Conservation (phyloP, 2,888 invertebrate species). For the Buathra laborator region DNA sequence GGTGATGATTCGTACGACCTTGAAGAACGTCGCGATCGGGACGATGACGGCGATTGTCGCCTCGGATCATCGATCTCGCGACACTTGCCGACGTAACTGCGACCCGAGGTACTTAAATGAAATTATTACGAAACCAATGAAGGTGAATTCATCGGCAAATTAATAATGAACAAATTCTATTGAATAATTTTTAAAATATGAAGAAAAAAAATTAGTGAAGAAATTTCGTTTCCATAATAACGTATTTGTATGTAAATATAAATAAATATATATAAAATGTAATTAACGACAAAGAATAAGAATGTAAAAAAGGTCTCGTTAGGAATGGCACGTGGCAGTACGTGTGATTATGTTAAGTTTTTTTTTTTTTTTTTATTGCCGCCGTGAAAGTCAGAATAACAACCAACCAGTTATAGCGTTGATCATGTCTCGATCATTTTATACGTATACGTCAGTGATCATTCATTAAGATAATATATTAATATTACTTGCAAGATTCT, state of each 20-base stretch:
- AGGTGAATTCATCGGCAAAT: not conserved
- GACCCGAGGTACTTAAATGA: not conserved
- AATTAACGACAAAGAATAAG: too few relatives aligned
- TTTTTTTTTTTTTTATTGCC: too few relatives aligned
- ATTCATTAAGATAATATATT: not conserved
- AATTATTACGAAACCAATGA: not conserved
- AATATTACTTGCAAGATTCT: not conserved
- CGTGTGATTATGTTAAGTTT: too few relatives aligned
- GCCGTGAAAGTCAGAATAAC: not conserved
- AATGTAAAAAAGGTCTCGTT: too few relatives aligned
- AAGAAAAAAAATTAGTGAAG: too few relatives aligned
- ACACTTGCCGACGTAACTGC: constrained; percentile 8
- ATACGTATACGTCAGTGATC: not conserved
- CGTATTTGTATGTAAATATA: too few relatives aligned
- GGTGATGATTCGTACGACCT: constrained; percentile 2
- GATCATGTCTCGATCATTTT: not conserved
- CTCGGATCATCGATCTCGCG: not conserved
- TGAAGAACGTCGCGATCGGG: not conserved
- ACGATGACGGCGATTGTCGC: not conserved
- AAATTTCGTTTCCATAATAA: too few relatives aligned
- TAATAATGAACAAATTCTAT: not conserved
- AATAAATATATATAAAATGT: not conserved
- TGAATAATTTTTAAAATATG: too few relatives aligned
- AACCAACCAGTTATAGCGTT: not conserved
- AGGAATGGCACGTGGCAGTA: too few relatives aligned